These are phyloP conservation scores for Aleiodes leptofemur DNA, from an alignment of 2,888 invertebrate genomes.

Conservation along the genomic window DNA sequence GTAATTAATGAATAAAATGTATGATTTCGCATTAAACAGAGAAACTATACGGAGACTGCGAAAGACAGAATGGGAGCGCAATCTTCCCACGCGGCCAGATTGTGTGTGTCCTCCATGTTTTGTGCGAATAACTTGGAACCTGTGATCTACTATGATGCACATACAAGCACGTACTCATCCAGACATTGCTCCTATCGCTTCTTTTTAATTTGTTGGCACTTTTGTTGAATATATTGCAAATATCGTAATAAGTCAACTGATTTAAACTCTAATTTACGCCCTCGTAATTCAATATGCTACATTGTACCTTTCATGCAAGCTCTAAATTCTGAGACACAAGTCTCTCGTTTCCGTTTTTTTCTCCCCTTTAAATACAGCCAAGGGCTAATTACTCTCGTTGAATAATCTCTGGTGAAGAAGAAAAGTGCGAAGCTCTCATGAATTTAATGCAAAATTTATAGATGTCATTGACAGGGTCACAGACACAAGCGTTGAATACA, in stretches of 20 bases:
- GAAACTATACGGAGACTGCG: constrained; percentile 53
- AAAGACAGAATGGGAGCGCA: constrained; percentile 66
- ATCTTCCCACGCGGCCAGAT: constrained; percentile 71
- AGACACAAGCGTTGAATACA: background rate
- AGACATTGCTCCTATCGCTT: background rate
- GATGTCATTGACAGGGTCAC: constrained; percentile 35
- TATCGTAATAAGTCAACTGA: constrained; percentile 61
- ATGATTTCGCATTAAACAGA: constrained; percentile 58
- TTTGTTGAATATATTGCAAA: constrained; percentile 3
- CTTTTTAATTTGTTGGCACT: constrained; percentile 24
- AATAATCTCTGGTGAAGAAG: constrained; percentile 14
- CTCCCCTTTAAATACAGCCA: background rate
- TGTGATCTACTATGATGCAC: constrained; percentile 14
- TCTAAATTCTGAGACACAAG: constrained; percentile 21
- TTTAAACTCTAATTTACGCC: constrained; percentile 65
- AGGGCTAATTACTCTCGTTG: constrained; percentile 48
- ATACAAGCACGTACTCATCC: background rate
- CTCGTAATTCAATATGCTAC: constrained; percentile 62
- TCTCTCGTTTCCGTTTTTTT: background rate
- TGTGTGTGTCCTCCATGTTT: constrained; percentile 35
- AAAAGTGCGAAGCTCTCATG: constrained; percentile 23
- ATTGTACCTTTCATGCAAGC: constrained; percentile 59
- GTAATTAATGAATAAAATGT: constrained; percentile 16
- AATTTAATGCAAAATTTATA: constrained; percentile 51
- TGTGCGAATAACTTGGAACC: background rate